phyloP scores from a whole-genome alignment of 2,888 invertebrate genomes.

The Melinaea menophilus region DNA sequence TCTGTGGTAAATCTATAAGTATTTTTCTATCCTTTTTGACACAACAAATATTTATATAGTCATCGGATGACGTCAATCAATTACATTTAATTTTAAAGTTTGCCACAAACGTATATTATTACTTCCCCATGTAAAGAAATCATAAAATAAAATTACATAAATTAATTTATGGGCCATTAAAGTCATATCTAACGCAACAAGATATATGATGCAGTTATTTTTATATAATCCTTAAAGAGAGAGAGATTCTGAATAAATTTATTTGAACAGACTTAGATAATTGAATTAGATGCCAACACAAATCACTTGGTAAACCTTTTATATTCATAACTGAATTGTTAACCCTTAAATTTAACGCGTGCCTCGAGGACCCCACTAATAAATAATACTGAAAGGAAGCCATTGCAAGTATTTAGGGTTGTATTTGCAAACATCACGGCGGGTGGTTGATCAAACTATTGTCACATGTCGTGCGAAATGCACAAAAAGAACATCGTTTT shows the following conservation, averaged over 20 bases:
- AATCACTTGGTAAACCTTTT: slow-evolving; percentile 37
- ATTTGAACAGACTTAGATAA: slow-evolving; percentile 28
- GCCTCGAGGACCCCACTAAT: slow-evolving; percentile 25
- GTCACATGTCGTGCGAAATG: slow-evolving; percentile 42
- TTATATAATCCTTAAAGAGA: slow-evolving; percentile 39
- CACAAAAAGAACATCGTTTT: slow-evolving; percentile 28
- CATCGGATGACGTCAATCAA: slow-evolving; percentile 14
- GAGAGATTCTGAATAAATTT: slow-evolving; percentile 10
- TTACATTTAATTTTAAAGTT: slow-evolving; percentile 18
- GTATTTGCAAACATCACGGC: slow-evolving; percentile 59
- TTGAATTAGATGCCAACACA: slow-evolving; percentile 49
- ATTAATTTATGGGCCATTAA: slow-evolving; percentile 58
- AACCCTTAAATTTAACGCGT: slow-evolving; percentile 27
- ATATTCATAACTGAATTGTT: not conserved
- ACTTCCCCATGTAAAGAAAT: slow-evolving; percentile 12
- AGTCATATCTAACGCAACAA: slow-evolving; percentile 41
- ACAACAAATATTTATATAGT: too few relatives aligned
- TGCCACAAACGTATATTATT: not conserved
- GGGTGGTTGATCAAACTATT: slow-evolving; percentile 70
- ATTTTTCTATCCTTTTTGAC: too few relatives aligned
- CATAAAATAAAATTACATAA: slow-evolving; percentile 30
- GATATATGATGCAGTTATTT: slow-evolving; percentile 43
- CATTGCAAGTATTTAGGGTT: slow-evolving; percentile 11
- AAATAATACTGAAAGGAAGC: slow-evolving; percentile 18
- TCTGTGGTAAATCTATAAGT: too few relatives aligned